A percentile compares a stretch with the other conserved stretches of the same genome.
These are phyloP conservation scores for Calameuta pallipes DNA, from an alignment of 2,888 invertebrate species.

Conservation along the genomic window DNA sequence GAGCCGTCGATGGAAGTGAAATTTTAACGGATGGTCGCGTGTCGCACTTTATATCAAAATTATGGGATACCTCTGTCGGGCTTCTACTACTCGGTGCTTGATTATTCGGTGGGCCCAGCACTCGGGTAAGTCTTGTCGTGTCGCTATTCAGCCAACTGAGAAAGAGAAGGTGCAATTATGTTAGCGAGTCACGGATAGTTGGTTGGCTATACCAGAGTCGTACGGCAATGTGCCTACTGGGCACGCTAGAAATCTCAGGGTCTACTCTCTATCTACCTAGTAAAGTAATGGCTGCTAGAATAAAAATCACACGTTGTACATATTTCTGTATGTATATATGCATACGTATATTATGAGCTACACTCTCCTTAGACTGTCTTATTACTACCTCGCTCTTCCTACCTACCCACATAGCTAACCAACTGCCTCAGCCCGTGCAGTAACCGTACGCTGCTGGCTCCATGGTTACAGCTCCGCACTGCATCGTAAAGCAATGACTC, in stretches of 20 bases:
- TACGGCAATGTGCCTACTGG: slow-evolving; percentile 7
- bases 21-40: slow-evolving; percentile 38
- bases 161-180: slow-evolving; percentile 41
- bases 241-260: slow-evolving; percentile 26
- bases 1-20: slow-evolving; percentile 26
- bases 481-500: neutral
- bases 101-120: neutral
- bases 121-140: neutral
- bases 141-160: slow-evolving; percentile 18
- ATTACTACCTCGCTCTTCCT: neutral
- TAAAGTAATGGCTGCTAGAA: too few species aligned
- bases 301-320: neutral
- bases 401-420: neutral
- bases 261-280: slow-evolving; percentile 9
- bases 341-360: neutral
- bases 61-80: neutral
- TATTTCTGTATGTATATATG: neutral
- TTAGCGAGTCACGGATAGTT: slow-evolving; percentile 41
- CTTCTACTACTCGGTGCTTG: neutral
- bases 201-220: slow-evolving; percentile 22
- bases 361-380: neutral
- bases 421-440: neutral
- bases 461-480: neutral
- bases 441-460: neutral
- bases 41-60: neutral